phyloP scores from a whole-genome alignment of 2,888 invertebrate genomes.

The Reticulitermes lucifugus region DNA sequence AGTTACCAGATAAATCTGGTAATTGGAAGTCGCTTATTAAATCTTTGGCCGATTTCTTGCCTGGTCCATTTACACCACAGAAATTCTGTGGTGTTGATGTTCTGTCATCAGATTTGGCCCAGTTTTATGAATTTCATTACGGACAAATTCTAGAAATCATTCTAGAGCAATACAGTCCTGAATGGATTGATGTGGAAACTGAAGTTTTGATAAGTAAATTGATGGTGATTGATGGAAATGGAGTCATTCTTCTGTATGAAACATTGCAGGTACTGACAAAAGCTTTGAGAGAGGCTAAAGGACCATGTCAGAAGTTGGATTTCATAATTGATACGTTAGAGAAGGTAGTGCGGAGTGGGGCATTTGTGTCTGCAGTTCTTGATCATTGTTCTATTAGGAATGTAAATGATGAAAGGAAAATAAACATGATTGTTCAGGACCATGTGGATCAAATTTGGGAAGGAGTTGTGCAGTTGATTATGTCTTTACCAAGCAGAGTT shows the following conservation, averaged over 20 bases:
- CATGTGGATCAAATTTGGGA: conserved; percentile 62
- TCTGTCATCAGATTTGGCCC: conserved; percentile 58
- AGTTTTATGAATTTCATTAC: conserved; percentile 66
- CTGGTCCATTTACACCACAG: conserved; percentile 75
- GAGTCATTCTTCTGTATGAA: conserved; percentile 62
- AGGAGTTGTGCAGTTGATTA: conserved; percentile 71
- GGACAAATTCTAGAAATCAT: conserved; percentile 67
- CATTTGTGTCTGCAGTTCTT: conserved; percentile 67
- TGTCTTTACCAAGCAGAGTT: conserved; percentile 76
- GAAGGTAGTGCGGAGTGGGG: conserved; percentile 69
- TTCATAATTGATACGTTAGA: conserved; percentile 65
- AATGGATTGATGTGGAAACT: conserved; percentile 67
- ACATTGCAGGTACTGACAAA: conserved; percentile 65
- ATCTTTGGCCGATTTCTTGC: conserved; percentile 59
- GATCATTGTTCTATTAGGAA: conserved; percentile 58
- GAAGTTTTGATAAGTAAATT: conserved; percentile 57
- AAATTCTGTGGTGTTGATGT: conserved; percentile 71
- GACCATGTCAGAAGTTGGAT: conserved; percentile 58
- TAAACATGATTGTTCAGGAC: neutral
- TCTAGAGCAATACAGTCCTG: conserved; percentile 66
- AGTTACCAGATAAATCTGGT: no score
- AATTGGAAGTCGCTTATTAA: neutral
- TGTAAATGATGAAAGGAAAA: neutral
- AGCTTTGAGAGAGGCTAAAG: conserved; percentile 64
- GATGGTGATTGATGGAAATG: conserved; percentile 68